Conservation (phyloP, 2,113 vertebrate genomes). For the Laticauda laticaudata region DNA sequence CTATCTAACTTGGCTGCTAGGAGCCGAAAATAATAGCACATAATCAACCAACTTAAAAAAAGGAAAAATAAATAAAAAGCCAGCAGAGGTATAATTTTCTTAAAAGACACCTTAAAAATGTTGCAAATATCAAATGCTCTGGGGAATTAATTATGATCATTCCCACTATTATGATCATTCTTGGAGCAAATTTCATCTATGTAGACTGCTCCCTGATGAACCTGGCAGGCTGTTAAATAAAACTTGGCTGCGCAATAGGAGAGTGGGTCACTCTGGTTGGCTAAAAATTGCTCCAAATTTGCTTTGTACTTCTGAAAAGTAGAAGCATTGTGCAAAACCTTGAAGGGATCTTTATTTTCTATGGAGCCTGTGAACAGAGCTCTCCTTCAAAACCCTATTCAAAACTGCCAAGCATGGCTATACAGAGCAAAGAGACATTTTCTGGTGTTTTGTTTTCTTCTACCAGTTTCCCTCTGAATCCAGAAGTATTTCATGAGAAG, state of each 20-base stretch:
- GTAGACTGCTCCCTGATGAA: neutral
- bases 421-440: neutral
- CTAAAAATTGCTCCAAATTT: neutral
- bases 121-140: neutral
- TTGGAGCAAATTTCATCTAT: neutral
- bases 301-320: neutral
- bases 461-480: neutral
- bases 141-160: neutral
- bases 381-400: neutral
- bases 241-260: neutral
- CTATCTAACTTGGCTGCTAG: neutral
- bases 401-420: neutral
- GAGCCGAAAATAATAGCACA: neutral
- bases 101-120: neutral
- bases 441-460: neutral
- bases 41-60: neutral
- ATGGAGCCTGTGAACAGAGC: neutral
- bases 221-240: neutral
- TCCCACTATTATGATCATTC: neutral
- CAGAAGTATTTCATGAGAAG: too few species aligned
- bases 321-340: neutral
- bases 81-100: neutral
- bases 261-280: neutral
- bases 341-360: neutral
- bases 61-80: neutral